Evolutionary conservation across 2,797 vertebrate genomes (phyloP).

Genomic region (Hyperoplus lanceolatus): DNA sequence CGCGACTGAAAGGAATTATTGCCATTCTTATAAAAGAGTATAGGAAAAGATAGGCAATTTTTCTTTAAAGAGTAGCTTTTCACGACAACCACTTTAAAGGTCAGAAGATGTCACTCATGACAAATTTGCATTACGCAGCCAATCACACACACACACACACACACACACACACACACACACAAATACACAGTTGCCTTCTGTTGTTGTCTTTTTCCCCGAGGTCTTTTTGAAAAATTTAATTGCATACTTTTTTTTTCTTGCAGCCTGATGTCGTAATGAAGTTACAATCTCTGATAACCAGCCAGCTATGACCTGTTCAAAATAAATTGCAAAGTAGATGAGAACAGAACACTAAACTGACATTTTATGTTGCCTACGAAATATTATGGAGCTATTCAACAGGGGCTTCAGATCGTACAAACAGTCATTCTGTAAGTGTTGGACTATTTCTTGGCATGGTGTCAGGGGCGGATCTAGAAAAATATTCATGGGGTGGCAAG

Average conservation of each 20-base stretch:
- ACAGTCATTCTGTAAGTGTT: not conserved
- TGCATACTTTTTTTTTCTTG: conserved; percentile 11
- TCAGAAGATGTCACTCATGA: conserved; percentile 47
- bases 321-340: not conserved
- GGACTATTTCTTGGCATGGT: not conserved
- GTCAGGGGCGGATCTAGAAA: too few relatives aligned
- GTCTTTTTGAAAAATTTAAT: conserved; percentile 13
- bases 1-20: conserved; percentile 52
- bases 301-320: conserved; percentile 8
- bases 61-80: conserved; percentile 56
- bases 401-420: not conserved
- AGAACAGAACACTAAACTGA: conserved; percentile 14
- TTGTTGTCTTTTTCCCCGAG: conserved; percentile 14
- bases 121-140: conserved; percentile 33
- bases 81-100: conserved; percentile 57
- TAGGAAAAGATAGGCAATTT: conserved; percentile 42
- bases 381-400: not conserved
- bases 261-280: conserved; percentile 39
- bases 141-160: not conserved
- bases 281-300: conserved; percentile 9
- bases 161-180: too few relatives aligned
- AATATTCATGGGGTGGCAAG: too few relatives aligned
- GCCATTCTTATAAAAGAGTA: conserved; percentile 39
- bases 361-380: conserved; percentile 8
- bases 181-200: not conserved